These are phyloP conservation scores for Achroia grisella DNA, from an alignment of 1,140 invertebrate species.

Conservation along the genomic window DNA sequence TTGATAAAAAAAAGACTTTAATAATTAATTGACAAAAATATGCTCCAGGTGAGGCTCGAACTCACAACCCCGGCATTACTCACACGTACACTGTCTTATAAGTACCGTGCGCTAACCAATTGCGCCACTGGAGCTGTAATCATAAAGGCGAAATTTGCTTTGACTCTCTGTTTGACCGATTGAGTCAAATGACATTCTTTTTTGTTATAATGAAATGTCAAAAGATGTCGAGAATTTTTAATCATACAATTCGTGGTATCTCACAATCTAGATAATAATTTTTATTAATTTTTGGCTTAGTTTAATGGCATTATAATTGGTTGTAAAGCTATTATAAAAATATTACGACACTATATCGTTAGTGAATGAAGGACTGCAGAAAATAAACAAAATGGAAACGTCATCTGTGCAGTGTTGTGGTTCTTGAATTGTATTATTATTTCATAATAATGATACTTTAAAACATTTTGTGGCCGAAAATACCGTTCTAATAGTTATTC, in stretches of 20 bases:
- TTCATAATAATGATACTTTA: conserved; percentile 23
- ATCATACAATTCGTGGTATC: not conserved
- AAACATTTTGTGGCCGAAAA: conserved; percentile 20
- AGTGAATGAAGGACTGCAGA: conserved; percentile 3
- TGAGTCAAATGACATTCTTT: conserved; percentile 40
- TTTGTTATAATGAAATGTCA: conserved; percentile 29
- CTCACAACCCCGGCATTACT: conserved; percentile 97
- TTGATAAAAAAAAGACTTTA: too few relatives aligned
- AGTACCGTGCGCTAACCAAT: conserved; percentile 99
- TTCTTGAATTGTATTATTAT: conserved; percentile 17
- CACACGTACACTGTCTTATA: conserved; percentile 92
- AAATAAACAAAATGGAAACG: conserved; percentile 41
- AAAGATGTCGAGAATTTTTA: conserved; percentile 10
- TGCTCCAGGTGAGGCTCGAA: conserved; percentile 97
- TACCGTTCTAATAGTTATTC: conserved; percentile 11
- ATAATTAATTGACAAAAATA: conserved; percentile 26
- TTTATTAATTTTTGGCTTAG: too few relatives aligned
- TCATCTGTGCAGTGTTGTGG: conserved; percentile 36
- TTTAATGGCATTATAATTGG: too few relatives aligned
- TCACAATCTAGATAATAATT: too few relatives aligned
- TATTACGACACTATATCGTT: not conserved
- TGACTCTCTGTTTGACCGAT: conserved; percentile 12
- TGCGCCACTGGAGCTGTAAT: conserved; percentile 91
- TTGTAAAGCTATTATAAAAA: too few relatives aligned
- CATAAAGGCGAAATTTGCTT: conserved; percentile 20